phyloP scores from a whole-genome alignment of 1,140 invertebrate species.

The Trichomalopsis sarcophagae region DNA sequence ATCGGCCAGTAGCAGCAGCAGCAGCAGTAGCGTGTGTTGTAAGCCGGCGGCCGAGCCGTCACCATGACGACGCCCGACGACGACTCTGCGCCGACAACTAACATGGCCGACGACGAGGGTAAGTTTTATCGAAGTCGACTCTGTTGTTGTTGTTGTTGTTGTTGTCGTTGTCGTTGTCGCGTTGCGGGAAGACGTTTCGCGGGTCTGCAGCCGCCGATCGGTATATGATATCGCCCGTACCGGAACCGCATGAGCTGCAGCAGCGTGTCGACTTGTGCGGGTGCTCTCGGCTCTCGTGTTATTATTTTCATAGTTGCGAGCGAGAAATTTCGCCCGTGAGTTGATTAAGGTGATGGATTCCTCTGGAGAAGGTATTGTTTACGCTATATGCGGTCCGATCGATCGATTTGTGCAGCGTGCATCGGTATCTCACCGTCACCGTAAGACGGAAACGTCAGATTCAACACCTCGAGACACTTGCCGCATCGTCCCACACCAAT shows the following conservation, averaged over 20 bases:
- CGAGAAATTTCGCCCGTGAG: too few species aligned
- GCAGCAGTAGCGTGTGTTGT: too few species aligned
- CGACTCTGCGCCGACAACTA: conserved; percentile 63
- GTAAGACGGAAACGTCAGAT: too few species aligned
- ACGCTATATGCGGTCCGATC: neutral
- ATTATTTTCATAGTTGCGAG: too few species aligned
- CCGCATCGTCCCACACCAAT: too few species aligned
- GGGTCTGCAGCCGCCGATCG: neutral
- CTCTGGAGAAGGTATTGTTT: neutral
- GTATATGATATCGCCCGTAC: neutral
- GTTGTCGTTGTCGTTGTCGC: neutral
- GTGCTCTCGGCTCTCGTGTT: neutral
- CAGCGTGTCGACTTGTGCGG: neutral
- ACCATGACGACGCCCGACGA: conserved; percentile 56
- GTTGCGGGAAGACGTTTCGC: neutral
- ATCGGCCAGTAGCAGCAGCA: too few species aligned
- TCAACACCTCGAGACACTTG: too few species aligned
- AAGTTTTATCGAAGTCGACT: conserved; percentile 59
- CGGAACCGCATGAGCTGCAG: neutral
- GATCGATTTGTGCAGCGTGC: too few species aligned
- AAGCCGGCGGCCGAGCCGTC: conserved; percentile 17
- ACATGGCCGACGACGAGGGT: conserved; percentile 68
- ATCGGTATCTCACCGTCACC: too few species aligned
- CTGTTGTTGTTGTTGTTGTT: neutral
- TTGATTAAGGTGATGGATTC: too few species aligned